Evolutionary conservation across 1,140 invertebrate species (phyloP), one percentile per base, ranked within the genome.

Genomic region (Macrosteles quadrilineatus): DNA sequence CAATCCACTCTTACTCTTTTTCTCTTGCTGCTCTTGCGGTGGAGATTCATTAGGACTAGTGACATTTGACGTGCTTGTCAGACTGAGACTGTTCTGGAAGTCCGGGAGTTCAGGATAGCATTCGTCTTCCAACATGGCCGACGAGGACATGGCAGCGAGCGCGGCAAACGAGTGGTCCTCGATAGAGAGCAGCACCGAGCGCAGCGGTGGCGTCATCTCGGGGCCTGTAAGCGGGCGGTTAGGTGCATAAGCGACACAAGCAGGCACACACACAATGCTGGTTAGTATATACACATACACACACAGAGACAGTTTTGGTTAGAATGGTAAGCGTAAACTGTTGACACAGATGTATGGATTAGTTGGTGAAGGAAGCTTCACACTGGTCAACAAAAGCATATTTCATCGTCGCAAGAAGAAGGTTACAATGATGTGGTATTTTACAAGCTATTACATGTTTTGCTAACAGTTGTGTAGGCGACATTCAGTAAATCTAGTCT

Each of bases 41-140:
- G 2, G 64, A 21, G 19, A 17, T n/a, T 45, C n/a, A 45, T 45
- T 25, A 30, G n/a, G 4, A 70, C 66, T 68, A 70, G 72, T 23
- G 67, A 67, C 47, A 65, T 81, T 69, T 83, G 76, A 57, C 85
- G 84, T 63, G 70, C 89, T 91, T 71, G 75, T 50, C 66, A 69
- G 21, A 45, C 62, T 31, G 67, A 40, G 32, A 45, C 63, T 59
- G 55, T 59, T 59, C 9, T 25, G 65, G 69, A 91, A 90, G 0
- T 89, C 88, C n/a, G 91, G 91, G 2, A 90, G 92, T 0, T 89
- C 88, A n/a, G 91, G 91, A 3, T 90, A 92, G 0, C 90, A 91
- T 76, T 93, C 91, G 67, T 77, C 76, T 70, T 77, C 76, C 17
- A 89, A 76, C 57, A 88, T 87, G 67, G 87, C 84, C 0, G 85